A percentile compares a stretch with the other conserved stretches of the same genome.
Conservation (phyloP, 2,797 vertebrate species). For the Pipistrellus pipistrellus region DNA sequence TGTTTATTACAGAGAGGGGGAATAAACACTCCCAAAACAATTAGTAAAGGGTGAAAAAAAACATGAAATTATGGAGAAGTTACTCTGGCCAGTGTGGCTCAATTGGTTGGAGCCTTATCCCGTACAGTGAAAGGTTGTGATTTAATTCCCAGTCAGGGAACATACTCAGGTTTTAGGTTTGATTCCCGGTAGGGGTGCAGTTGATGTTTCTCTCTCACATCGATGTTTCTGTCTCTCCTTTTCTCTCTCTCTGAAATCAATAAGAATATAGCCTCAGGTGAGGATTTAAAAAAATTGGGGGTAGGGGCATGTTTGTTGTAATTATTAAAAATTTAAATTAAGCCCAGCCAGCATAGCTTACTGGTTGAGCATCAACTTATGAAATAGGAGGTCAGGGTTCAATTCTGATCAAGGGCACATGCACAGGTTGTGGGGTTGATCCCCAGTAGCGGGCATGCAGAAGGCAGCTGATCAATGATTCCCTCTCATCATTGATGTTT, state of each 20-base stretch:
- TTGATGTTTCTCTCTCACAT: neutral
- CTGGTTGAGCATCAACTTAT: too few species aligned
- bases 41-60: neutral
- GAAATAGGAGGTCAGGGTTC: too few species aligned
- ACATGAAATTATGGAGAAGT: neutral
- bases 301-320: neutral
- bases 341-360: too few species aligned
- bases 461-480: too few species aligned
- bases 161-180: neutral
- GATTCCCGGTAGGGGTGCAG: neutral
- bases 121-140: neutral
- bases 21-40: neutral
- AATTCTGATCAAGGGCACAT: too few species aligned
- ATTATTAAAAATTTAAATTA: slow-evolving; percentile 24
- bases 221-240: neutral
- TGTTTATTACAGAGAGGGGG: neutral
- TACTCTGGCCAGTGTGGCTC: neutral
- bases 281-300: neutral
- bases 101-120: neutral
- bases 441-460: too few species aligned
- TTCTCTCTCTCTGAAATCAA: neutral
- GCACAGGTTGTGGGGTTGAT: too few species aligned
- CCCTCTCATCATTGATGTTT: too few species aligned
- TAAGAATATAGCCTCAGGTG: neutral
- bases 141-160: neutral